These are phyloP conservation scores for Spilosoma lubricipeda DNA, from an alignment of 2,888 invertebrate species.

Conservation along the genomic window DNA sequence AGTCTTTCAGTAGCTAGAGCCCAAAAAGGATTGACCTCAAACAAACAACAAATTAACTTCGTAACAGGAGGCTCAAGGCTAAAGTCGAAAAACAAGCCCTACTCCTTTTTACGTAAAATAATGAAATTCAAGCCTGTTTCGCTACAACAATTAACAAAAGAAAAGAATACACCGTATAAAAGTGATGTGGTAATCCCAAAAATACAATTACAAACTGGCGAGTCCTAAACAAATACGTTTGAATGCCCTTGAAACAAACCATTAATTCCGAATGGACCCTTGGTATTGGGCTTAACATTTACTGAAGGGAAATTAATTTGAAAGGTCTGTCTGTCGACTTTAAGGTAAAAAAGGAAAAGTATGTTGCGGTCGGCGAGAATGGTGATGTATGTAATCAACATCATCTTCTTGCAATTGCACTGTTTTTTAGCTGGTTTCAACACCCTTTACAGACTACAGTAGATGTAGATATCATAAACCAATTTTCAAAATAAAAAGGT, in stretches of 20 bases:
- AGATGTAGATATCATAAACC: no score
- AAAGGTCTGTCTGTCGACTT: slow-evolving; percentile 41
- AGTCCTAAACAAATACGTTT: slow-evolving; percentile 51
- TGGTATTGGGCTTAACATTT: slow-evolving; percentile 46
- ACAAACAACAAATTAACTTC: no score
- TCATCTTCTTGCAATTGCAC: not conserved
- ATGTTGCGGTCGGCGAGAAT: not conserved
- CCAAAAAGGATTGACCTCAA: no score
- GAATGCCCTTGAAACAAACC: slow-evolving; percentile 44
- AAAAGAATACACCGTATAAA: slow-evolving; percentile 40
- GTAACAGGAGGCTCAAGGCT: no score
- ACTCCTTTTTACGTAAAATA: not conserved
- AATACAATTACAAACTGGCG: slow-evolving; percentile 40
- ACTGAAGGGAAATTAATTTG: slow-evolving; percentile 49
- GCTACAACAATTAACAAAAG: slow-evolving; percentile 17
- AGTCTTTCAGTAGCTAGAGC: no score
- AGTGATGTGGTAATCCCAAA: slow-evolving; percentile 46
- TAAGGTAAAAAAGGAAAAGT: slow-evolving; percentile 12
- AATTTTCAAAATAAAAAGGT: not conserved
- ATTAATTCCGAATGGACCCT: slow-evolving; percentile 50
- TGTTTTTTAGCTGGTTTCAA: no score
- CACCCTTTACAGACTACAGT: no score
- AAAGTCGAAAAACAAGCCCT: no score
- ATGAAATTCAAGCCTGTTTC: not conserved
- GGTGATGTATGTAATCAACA: not conserved